Base-by-base conservation (phyloP, 2,113 vertebrate genomes). In the Aptenodytes patagonicus region DNA sequence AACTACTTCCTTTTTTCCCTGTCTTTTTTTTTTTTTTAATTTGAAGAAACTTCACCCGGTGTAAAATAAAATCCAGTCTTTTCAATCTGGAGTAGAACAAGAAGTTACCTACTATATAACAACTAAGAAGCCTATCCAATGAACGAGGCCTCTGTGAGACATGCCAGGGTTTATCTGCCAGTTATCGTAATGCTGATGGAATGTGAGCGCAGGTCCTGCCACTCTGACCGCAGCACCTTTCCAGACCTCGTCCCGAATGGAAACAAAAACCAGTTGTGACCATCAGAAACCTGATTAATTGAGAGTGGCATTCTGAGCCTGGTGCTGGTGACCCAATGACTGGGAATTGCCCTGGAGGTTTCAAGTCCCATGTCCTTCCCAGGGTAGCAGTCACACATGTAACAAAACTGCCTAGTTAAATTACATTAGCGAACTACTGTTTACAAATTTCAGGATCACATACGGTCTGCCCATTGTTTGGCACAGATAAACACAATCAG, bases 321-420 rank as follows among this genome's bases (percentile, higher is more conserved):
- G 61, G 62, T 86, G 71, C 60, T 84, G 68, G 85, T 98, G 96
- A 97, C 90, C 90, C 65, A 88, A 17, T 69, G 81, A 89, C 76
- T 86, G 66, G 62, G 81, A 92, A 84, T 47, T 78, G 69, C 82
- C 97, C 97, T 88, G 90, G 92, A 97, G 93, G 94, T 98, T 95
- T 97, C 94, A 92, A 95, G 90, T 92, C 70, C 95, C 83, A 21
- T 75, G 89, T 76, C 83, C 84, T 96, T 91, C 80, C 65, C 68
- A 69, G 84, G 70, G 80, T 26, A 83, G 68, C 75, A 96, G 80
- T 60, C 75, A 89, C 76, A 89, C 61, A 80, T 72, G 7, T 8
- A 97, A 93, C 76, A 91, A 58, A 93, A 64, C n/a, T 92, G 85
- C 51, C 75, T 85, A 62, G 65, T 95, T 94, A 87, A 86, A 87